These are phyloP conservation scores for Bombus vancouverensis DNA, from an alignment of 1,140 invertebrate genomes.

Conservation along the genomic window DNA sequence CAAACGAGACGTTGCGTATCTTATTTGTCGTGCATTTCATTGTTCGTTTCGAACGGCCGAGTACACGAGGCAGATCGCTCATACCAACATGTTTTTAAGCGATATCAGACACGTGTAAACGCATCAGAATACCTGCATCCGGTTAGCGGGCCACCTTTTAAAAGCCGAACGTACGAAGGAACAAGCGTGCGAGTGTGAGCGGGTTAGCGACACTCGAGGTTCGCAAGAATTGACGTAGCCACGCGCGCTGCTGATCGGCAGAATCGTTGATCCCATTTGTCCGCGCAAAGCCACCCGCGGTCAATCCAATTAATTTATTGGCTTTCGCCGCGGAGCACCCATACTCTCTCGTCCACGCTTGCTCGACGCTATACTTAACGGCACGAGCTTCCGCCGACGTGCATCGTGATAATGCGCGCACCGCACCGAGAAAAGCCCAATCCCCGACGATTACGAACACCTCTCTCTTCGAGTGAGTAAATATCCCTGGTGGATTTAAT, in stretches of 20 bases:
- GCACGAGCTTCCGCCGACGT: constrained; percentile 26
- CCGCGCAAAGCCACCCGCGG: constrained; percentile 77
- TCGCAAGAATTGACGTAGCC: constrained; percentile 65
- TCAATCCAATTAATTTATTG: constrained; percentile 83
- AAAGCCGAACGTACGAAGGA: not conserved
- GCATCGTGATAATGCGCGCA: constrained; percentile 24
- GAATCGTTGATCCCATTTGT: constrained; percentile 82
- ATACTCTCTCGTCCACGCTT: not conserved
- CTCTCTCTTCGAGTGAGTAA: not conserved
- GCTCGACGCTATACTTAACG: constrained; percentile 29
- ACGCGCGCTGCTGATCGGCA: constrained; percentile 75
- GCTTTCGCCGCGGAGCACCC: constrained; percentile 73
- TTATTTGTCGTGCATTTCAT: constrained; percentile 10
- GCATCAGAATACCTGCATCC: constrained; percentile 63
- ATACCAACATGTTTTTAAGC: constrained; percentile 27
- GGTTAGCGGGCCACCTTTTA: constrained; percentile 44
- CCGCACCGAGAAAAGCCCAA: constrained; percentile 2
- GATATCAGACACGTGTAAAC: constrained; percentile 74
- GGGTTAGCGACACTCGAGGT: constrained; percentile 26
- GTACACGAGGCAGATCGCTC: not conserved
- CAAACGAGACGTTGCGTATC: constrained; percentile 22
- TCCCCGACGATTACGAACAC: constrained; percentile 18
- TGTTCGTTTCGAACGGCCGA: not conserved
- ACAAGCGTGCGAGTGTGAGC: not conserved
- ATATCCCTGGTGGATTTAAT: not conserved